A percentile compares a stretch with the other conserved stretches of the same genome.
Evolutionary conservation across 2,113 vertebrate genomes (phyloP).

Genomic region (Thamnaconus septentrionalis): DNA sequence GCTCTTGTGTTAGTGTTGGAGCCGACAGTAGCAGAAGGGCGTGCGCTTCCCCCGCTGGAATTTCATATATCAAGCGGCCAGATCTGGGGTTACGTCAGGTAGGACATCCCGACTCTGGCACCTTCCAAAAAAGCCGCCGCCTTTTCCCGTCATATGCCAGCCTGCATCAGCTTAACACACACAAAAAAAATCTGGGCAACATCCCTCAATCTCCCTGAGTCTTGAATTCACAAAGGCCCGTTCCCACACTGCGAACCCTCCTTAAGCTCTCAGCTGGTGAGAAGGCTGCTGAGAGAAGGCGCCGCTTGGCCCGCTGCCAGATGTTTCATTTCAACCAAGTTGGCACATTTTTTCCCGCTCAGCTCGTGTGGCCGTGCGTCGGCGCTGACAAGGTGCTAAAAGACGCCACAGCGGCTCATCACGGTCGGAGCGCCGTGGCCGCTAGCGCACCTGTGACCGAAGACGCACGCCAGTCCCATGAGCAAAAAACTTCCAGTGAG

Average conservation of each 20-base stretch:
- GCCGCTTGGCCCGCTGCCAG: slow-evolving; percentile 57
- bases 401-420: slow-evolving; percentile 19
- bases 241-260: slow-evolving; percentile 60
- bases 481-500: not conserved
- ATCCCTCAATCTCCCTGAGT: slow-evolving; percentile 53
- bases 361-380: slow-evolving; percentile 32
- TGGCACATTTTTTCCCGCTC: slow-evolving; percentile 60
- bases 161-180: not conserved
- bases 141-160: too few relatives aligned
- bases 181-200: slow-evolving; percentile 44
- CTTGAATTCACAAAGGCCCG: slow-evolving; percentile 54
- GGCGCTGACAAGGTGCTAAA: slow-evolving; percentile 37
- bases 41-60: not conserved
- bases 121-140: not conserved
- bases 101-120: not conserved
- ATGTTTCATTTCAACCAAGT: slow-evolving; percentile 65
- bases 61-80: not conserved
- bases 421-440: too few relatives aligned
- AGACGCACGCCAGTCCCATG: not conserved
- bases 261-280: slow-evolving; percentile 67
- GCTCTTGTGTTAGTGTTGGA: not conserved
- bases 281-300: slow-evolving; percentile 52
- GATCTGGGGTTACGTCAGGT: not conserved
- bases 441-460: too few relatives aligned
- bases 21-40: not conserved